phyloP scores from a whole-genome alignment of 92 coral and sea anemone genomes.

The Porites lobata region DNA sequence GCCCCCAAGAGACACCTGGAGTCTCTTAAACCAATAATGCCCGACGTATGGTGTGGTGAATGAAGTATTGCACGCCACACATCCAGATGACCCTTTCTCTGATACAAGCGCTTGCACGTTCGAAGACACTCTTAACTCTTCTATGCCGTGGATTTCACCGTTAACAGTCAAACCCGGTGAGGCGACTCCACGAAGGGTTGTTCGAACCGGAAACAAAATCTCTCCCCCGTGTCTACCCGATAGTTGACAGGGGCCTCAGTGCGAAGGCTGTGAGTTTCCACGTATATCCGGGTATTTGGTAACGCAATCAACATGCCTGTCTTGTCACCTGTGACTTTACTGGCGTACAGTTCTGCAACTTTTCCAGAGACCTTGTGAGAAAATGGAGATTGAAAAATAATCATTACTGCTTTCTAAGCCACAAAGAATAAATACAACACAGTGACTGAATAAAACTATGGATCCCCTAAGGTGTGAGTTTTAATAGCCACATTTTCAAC shows the following conservation, averaged over 20 bases:
- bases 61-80: constrained; percentile 57
- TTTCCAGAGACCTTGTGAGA: constrained; percentile 52
- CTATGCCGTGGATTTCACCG: constrained; percentile 84
- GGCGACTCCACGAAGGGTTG: constrained; percentile 77
- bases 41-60: constrained; percentile 57
- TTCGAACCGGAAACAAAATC: constrained; percentile 78
- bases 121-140: constrained; percentile 72
- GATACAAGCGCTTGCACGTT: constrained; percentile 61
- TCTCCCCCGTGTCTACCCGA: constrained; percentile 73
- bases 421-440: no score
- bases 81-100: constrained; percentile 77
- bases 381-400: background rate
- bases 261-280: constrained; percentile 77
- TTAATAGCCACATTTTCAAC: no score
- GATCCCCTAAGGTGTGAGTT: no score
- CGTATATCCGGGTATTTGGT: constrained; percentile 79
- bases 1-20: constrained; percentile 85
- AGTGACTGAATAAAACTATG: no score
- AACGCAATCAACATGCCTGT: constrained; percentile 76
- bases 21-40: constrained; percentile 79
- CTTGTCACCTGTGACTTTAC: constrained; percentile 85
- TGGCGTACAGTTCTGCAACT: constrained; percentile 66
- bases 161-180: constrained; percentile 64
- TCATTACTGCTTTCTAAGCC: no score
- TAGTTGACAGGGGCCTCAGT: constrained; percentile 86